These are phyloP conservation scores for Smithornis capensis DNA, from an alignment of 2,113 vertebrate species.

Conservation along the genomic window DNA sequence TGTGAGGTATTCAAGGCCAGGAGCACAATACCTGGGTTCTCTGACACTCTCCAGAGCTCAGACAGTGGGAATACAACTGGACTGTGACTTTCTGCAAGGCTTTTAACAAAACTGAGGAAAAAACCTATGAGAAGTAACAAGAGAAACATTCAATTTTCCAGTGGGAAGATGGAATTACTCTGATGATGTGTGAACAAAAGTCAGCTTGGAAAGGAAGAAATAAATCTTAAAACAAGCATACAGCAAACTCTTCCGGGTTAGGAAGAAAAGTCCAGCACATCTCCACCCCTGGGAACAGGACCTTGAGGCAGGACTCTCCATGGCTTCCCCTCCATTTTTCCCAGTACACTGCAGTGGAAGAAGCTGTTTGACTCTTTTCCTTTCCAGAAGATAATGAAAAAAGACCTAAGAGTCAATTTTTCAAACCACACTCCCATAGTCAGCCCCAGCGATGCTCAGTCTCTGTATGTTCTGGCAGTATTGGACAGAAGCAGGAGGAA, in stretches of 20 bases:
- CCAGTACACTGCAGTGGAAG: not conserved
- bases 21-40: not conserved
- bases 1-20: not conserved
- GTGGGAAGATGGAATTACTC: not conserved
- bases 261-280: not conserved
- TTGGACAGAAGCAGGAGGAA: not conserved
- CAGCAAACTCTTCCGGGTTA: not conserved
- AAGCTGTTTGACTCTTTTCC: not conserved
- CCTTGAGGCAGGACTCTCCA: not conserved
- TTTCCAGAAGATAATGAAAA: not conserved
- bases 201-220: not conserved
- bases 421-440: not conserved
- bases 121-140: not conserved
- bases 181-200: not conserved
- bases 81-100: not conserved
- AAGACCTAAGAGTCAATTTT: not conserved
- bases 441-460: not conserved
- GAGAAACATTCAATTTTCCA: not conserved
- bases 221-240: not conserved
- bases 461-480: not conserved
- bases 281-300: not conserved
- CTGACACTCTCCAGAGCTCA: not conserved
- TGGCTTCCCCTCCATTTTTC: not conserved
- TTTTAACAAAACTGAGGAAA: not conserved
- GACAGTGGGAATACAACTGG: not conserved